A percentile compares a stretch with the other conserved stretches of the same genome.
These are phyloP conservation scores for Limnothrissa miodon DNA, from an alignment of 2,113 vertebrate species.

Conservation along the genomic window DNA sequence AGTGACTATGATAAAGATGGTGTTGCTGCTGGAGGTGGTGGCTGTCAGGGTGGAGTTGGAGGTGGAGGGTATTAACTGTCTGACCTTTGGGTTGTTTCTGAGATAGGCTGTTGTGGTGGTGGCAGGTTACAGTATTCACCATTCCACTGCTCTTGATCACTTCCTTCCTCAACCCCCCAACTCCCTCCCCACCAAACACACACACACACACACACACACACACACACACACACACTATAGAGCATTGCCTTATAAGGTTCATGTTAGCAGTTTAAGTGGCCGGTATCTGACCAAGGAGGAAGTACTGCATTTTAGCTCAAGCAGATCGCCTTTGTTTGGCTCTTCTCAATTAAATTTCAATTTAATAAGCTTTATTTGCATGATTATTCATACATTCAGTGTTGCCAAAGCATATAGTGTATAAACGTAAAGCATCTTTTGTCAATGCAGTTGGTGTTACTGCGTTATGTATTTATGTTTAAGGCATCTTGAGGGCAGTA, in stretches of 20 bases:
- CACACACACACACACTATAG: too few relatives aligned
- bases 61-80: neutral
- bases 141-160: neutral
- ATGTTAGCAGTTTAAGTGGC: neutral
- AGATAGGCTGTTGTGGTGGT: neutral
- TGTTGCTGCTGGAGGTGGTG: too few relatives aligned
- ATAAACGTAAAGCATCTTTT: too few relatives aligned
- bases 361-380: too few relatives aligned
- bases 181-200: neutral
- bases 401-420: too few relatives aligned
- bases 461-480: too few relatives aligned
- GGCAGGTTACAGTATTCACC: conserved; percentile 6
- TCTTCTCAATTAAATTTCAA: neutral
- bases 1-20: neutral
- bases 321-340: neutral
- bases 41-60: too few relatives aligned
- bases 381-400: too few relatives aligned
- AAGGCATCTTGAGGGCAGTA: too few relatives aligned
- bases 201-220: too few relatives aligned
- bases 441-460: too few relatives aligned
- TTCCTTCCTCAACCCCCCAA: neutral
- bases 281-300: neutral
- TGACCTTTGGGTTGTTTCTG: conserved; percentile 20
- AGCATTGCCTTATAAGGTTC: neutral
- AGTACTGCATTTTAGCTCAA: neutral